Evolutionary conservation across 2,888 invertebrate species (phyloP).

Genomic region (Sussaba pulchella): DNA sequence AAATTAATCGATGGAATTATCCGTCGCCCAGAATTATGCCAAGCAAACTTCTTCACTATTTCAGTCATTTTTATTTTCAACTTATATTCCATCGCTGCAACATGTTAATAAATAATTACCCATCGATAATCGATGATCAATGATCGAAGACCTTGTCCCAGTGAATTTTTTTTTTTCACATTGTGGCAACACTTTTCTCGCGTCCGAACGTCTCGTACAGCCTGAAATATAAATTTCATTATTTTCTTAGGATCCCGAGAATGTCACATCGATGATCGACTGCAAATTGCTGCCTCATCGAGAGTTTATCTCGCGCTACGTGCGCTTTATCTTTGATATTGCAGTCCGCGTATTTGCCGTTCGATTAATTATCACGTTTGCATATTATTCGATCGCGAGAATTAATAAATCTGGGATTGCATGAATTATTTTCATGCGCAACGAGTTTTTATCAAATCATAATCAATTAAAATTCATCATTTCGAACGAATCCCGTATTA

Average conservation of each 20-base stretch:
- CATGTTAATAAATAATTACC: too few species aligned
- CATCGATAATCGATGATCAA: too few species aligned
- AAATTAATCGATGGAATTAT: too few species aligned
- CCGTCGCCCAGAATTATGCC: too few species aligned
- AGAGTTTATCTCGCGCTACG: background rate
- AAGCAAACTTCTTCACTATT: too few species aligned
- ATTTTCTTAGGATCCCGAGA: slow-evolving; percentile 28
- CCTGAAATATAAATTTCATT: slow-evolving; percentile 23
- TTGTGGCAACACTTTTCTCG: slow-evolving; percentile 19
- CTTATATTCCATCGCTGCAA: too few species aligned
- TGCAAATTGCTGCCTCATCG: slow-evolving; percentile 10
- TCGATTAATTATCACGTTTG: too few species aligned
- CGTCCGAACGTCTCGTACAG: slow-evolving; percentile 19
- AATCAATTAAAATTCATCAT: too few species aligned
- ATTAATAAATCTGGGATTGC: background rate
- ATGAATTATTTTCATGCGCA: slow-evolving; percentile 1
- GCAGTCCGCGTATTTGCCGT: background rate
- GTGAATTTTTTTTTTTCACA: slow-evolving; percentile 59
- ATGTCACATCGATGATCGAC: slow-evolving; percentile 44
- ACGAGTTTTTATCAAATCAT: too few species aligned
- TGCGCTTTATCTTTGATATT: background rate
- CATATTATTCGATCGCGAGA: too few species aligned
- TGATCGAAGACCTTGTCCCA: slow-evolving; percentile 63
- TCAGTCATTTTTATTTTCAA: too few species aligned
- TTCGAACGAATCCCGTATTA: too few species aligned